These are phyloP conservation scores for Chiridota heheva DNA, from an alignment of 35 echinoderm and acorn worm species.

Conservation along the genomic window DNA sequence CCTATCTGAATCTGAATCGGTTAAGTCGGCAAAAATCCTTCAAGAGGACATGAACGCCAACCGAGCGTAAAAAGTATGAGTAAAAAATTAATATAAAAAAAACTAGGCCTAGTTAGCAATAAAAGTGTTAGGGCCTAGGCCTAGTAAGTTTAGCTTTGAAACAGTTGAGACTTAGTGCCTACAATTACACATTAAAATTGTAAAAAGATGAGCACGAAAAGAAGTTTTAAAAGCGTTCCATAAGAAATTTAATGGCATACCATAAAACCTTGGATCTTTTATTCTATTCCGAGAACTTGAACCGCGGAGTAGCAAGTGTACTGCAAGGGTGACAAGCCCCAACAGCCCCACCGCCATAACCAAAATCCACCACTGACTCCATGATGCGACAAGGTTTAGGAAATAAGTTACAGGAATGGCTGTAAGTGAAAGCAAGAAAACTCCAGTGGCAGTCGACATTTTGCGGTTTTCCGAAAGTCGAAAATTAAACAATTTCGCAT, in stretches of 20 bases:
- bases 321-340: constrained; percentile 1
- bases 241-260: constrained; percentile 23
- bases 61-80: no score
- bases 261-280: constrained; percentile 65
- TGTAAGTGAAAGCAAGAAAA: constrained; percentile 70
- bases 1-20: no score
- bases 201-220: no score
- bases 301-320: constrained; percentile 40
- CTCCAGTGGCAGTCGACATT: constrained; percentile 70
- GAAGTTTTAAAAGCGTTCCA: background rate
- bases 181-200: no score
- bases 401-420: constrained; percentile 68
- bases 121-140: no score
- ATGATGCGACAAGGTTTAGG: constrained; percentile 37
- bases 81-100: no score
- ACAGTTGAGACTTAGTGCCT: no score
- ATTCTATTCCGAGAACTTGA: constrained; percentile 31
- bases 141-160: no score
- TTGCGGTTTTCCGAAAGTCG: background rate
- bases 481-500: no score
- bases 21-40: no score
- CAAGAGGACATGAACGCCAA: no score
- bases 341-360: constrained; percentile 55
- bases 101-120: no score
- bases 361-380: constrained; percentile 4